These are phyloP conservation scores for Linepithema humile DNA, from an alignment of 1,140 invertebrate genomes.

Conservation along the genomic window DNA sequence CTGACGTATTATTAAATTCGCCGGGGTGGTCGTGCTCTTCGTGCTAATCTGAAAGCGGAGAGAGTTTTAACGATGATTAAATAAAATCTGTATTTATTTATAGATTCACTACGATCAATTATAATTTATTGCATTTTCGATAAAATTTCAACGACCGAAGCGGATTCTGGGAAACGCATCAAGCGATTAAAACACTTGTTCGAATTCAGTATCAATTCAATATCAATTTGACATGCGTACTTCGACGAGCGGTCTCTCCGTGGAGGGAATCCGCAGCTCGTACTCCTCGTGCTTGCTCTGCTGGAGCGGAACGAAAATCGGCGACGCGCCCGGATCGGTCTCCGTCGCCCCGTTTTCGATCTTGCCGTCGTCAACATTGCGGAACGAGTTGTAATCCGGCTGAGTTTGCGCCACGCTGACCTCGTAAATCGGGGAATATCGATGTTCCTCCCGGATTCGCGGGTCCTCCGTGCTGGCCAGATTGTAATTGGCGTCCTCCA, in stretches of 20 bases:
- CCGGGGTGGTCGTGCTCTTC: constrained; percentile 73
- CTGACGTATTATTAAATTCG: constrained; percentile 77
- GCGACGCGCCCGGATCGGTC: constrained; percentile 50
- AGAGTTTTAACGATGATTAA: background rate
- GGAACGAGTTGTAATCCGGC: constrained; percentile 56
- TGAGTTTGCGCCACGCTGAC: constrained; percentile 43
- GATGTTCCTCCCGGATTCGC: constrained; percentile 60
- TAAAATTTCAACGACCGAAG: background rate
- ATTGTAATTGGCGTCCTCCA: constrained; percentile 69
- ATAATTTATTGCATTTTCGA: background rate
- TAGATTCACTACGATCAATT: background rate
- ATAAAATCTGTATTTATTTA: background rate
- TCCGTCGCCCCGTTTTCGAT: constrained; percentile 24
- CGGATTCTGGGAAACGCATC: too few species aligned
- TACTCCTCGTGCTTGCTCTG: constrained; percentile 73
- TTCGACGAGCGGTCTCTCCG: constrained; percentile 60
- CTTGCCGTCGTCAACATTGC: constrained; percentile 42
- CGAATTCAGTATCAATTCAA: background rate
- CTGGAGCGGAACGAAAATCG: constrained; percentile 70
- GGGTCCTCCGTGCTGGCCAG: constrained; percentile 65
- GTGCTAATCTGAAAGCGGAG: constrained; percentile 50
- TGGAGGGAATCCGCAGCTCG: constrained; percentile 51
- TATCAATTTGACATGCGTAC: constrained; percentile 56
- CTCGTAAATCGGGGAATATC: constrained; percentile 65
- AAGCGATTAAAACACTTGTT: background rate